Evolutionary conservation across 2,797 vertebrate species (phyloP).

Genomic region (Perodicticus potto): DNA sequence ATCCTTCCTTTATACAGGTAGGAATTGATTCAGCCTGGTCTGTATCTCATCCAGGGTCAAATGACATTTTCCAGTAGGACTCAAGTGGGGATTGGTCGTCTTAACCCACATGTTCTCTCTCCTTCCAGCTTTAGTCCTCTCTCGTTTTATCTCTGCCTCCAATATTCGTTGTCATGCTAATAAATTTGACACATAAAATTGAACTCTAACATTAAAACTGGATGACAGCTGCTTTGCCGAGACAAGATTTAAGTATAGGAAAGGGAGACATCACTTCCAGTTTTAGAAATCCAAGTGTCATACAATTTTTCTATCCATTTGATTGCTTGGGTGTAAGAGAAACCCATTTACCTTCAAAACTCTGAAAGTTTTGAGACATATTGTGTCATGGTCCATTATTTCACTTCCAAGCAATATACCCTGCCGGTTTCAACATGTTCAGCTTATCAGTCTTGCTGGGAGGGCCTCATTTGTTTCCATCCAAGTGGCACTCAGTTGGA

Average conservation of each 20-base stretch:
- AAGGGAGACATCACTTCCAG: neutral
- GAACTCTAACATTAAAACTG: constrained; percentile 17
- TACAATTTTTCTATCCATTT: neutral
- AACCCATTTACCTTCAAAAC: neutral
- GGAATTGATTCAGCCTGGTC: neutral
- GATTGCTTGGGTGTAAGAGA: neutral
- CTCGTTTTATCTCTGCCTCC: neutral
- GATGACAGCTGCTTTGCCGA: neutral
- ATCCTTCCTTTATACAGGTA: neutral
- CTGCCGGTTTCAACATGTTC: too few relatives aligned
- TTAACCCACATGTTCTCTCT: neutral
- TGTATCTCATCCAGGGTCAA: neutral
- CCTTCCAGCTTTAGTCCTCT: neutral
- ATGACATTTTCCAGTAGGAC: neutral
- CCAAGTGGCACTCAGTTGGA: too few relatives aligned
- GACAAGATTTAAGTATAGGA: constrained; percentile 17
- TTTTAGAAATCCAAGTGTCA: constrained; percentile 31
- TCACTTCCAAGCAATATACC: too few relatives aligned
- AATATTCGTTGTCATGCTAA: neutral
- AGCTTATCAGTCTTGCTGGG: too few relatives aligned
- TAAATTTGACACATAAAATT: neutral
- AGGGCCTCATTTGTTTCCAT: too few relatives aligned
- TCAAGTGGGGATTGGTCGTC: neutral
- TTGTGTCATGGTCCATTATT: too few relatives aligned
- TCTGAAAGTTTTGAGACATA: too few relatives aligned